Base-by-base conservation (phyloP, 2,113 vertebrate genomes). In the Sprattus sprattus region DNA sequence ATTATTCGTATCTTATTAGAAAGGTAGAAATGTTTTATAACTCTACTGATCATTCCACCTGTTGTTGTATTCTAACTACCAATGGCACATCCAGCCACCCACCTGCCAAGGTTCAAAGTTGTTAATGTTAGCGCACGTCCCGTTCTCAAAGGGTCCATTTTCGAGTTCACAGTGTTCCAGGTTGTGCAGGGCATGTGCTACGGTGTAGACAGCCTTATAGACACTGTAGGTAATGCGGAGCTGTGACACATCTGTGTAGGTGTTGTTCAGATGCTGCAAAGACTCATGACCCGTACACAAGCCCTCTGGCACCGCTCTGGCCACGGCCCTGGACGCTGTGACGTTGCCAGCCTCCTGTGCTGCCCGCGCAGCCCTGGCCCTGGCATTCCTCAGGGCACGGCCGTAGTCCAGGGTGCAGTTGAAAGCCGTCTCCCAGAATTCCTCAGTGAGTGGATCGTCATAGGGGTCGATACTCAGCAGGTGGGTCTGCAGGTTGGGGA, bases 391-490 rank as follows among this genome's bases (percentile, higher is more conserved):
- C 82, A 92, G 20, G 0, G 94, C 93, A 83, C 15, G 92, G 16
- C 10, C 16, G 11, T 88, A 92, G 89, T 94, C 91, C 90, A 96
- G 89, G 0, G 95, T 97, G 87, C 96, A 97, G 88, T 96, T 96
- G 85, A 97, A 97, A 28, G 95, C 89, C 8, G 87, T 95, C 87
- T 96, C 94, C 96, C 96, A 97, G 92, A 98, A 97, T 87, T 96
- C 95, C 86, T 95, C 95, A 0, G 94, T 95, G 83, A 97, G 91
- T 0, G 86, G 3, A 81, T 97, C 93, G 78, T 90, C 85, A 52
- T 93, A 94, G 0, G 96, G 95, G 86, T 95, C 93, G 9, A 97
- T 11, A 0, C 92, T 87, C 64, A 95, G 90, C 39, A 97, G 94
- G 86, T 96, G 93, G 4, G 89, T 50, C 83, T 89, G 88, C 54